Evolutionary conservation across 2,888 invertebrate species (phyloP), one percentile per base, ranked within the genome.

Genomic region (Apeira syringaria): DNA sequence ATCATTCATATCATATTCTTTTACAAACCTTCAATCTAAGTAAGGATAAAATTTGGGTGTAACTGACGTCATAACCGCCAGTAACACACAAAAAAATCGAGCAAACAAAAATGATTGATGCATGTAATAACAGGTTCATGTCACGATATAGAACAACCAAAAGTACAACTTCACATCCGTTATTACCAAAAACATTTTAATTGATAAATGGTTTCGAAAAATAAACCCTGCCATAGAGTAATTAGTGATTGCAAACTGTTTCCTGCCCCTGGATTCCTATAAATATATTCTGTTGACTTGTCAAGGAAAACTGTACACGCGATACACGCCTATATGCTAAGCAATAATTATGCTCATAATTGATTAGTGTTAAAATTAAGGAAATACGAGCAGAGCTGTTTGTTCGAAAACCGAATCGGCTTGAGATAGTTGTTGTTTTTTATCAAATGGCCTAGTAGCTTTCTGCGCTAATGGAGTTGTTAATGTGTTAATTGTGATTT

Each of bases 121-220:
- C 8, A 24, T 31, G 25, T 34, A 35, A 30, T 35, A 24, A 30
- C 25, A 35, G 7, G 29, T 34, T 31, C 35, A 10, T 26, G 41
- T 35, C 41, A 42, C 41, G 41, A 42, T 25, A 30, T 18, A 18
- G 13, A 13, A 8, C 15, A 15, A 28, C 28, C 36, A 13, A 36
- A 35, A 28, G 11, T 28, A 22, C 15, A 24, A 9, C 18, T 26
- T n/a, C 7, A 35, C 9, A 42, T 17, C 24, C 31, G 30, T 42
- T 25, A 42, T 42, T 42, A 37, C 37, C 15, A 11, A 35, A 42
- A 42, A 35, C 18, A 40, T 33, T 34, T 25, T 30, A 41, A 34
- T 35, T 41, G 41, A 41, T 41, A 18, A 35, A 42, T 42, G 35
- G 35, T 31, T 32, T 26, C 11, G 8, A 15, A 26, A 39, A 31